Base-by-base conservation (phyloP, 2,113 vertebrate genomes). In the Brachyhypopomus gauderio region DNA sequence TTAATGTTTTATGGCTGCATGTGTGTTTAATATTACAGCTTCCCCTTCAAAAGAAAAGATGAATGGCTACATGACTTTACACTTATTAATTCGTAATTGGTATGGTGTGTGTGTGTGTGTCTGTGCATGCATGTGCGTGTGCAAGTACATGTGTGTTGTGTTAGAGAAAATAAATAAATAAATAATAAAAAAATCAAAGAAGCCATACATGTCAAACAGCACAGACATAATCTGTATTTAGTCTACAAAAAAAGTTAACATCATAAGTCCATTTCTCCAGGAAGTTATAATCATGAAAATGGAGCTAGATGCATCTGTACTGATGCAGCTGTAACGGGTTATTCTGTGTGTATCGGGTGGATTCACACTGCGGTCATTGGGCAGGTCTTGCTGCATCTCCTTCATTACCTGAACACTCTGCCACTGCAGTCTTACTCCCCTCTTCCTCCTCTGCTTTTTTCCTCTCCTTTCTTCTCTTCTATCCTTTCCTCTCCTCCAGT, bases 21-120 rank as follows among this genome's bases (percentile, higher is more conserved):
- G 85, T 90, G 89, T 90, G 89, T 92, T 91, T 92, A 90, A 90
- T 90, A 92, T 91, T 86, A 88, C 83, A 85, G 89, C 84, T 88
- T 92, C 87, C 87, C 84, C 90, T 92, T 91, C 88, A 92, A 91
- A 93, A 88, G 87, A 88, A 92, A 91, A 93, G 78, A 87, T 84
- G 90, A 93, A 93, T 90, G 91, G 91, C 87, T 88, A 85, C 77
- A 80, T 81, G 78, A 67, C 77, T 79, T 80, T 69, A 23, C 83
- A 60, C 58, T 84, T 88, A 82, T 91, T 89, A 85, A 88, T 89
- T 90, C 86, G 83, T 90, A 90, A 90, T 93, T 88, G 88, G 79
- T 79, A 75, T 84, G 82, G 81, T 82, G 85, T 14, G 45, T 52
- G 45, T 52, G 45, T 52, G 9, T 14, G 45, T 52, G 41, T 9